A percentile compares a stretch with the other conserved stretches of the same genome.
Conservation (phyloP, 2,797 vertebrate genomes). For the Discoglossus pictus region DNA sequence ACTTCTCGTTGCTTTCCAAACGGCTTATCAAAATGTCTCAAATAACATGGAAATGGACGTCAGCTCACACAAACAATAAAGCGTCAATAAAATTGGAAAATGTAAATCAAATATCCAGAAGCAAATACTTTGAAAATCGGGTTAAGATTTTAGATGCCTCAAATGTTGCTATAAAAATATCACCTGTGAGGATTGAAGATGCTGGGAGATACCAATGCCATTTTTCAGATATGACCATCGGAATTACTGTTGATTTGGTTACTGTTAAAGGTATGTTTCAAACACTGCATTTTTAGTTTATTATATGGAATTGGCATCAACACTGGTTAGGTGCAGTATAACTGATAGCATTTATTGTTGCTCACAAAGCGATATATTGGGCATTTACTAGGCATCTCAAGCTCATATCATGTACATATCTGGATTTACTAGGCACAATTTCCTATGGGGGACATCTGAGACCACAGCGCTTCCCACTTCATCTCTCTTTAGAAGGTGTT, state of each 20-base stretch:
- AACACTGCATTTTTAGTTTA: background rate
- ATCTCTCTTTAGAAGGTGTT: too few relatives aligned
- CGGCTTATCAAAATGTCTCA: background rate
- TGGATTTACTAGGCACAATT: too few relatives aligned
- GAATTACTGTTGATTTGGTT: conserved; percentile 1
- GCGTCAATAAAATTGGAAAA: background rate
- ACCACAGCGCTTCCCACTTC: too few relatives aligned
- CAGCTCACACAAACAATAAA: background rate
- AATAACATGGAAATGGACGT: background rate
- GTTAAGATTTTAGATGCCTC: background rate
- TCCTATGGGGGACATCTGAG: too few relatives aligned
- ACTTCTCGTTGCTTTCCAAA: background rate
- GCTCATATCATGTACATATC: too few relatives aligned
- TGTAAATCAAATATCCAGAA: background rate
- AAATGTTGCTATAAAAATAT: background rate
- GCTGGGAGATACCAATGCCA: background rate
- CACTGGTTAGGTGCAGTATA: too few relatives aligned
- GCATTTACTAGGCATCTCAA: too few relatives aligned
- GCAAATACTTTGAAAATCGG: background rate
- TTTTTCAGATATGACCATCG: background rate
- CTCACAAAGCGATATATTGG: too few relatives aligned
- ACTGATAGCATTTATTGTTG: too few relatives aligned
- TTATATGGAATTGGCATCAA: too few relatives aligned
- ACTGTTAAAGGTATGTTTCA: conserved; percentile 9
- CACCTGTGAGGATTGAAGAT: conserved; percentile 1